A percentile compares a stretch with the other conserved stretches of the same genome.
Evolutionary conservation across 92 coral and sea anemone genomes (phyloP).

Genomic region (Chrysogorgia sp.): DNA sequence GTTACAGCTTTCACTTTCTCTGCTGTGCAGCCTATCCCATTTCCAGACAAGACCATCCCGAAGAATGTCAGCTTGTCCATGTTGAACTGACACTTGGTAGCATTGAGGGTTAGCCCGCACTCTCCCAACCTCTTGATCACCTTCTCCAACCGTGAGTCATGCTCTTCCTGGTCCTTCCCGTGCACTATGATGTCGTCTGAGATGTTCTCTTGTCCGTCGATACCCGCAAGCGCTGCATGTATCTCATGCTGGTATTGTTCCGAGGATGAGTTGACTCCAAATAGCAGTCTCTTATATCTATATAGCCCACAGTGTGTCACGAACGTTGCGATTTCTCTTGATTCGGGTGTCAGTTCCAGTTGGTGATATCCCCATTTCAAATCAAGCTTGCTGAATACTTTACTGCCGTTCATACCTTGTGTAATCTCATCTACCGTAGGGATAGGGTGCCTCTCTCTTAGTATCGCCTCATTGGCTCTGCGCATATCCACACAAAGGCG

Average conservation of each 20-base stretch:
- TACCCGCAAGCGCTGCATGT: constrained; percentile 53
- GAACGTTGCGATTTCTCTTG: constrained; percentile 51
- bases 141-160: constrained; percentile 55
- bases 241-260: constrained; percentile 67
- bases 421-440: constrained; percentile 54
- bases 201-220: constrained; percentile 56
- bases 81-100: constrained; percentile 58
- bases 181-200: constrained; percentile 72
- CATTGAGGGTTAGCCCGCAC: constrained; percentile 60
- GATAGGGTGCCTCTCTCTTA: constrained; percentile 31
- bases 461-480: constrained; percentile 38
- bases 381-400: constrained; percentile 51
- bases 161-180: constrained; percentile 51
- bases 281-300: constrained; percentile 24
- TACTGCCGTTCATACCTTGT: constrained; percentile 53
- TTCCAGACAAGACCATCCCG: constrained; percentile 66
- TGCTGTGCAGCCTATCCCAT: constrained; percentile 66
- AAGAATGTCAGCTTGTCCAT: constrained; percentile 60
- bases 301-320: constrained; percentile 15
- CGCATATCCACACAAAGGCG: constrained; percentile 55
- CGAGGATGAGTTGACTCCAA: constrained; percentile 58
- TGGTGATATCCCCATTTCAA: constrained; percentile 66
- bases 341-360: constrained; percentile 56
- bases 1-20: constrained; percentile 63
- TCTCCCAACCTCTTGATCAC: constrained; percentile 47